phyloP scores from a whole-genome alignment of 2,888 invertebrate species.

The Acanthococcus lagerstroemiae region DNA sequence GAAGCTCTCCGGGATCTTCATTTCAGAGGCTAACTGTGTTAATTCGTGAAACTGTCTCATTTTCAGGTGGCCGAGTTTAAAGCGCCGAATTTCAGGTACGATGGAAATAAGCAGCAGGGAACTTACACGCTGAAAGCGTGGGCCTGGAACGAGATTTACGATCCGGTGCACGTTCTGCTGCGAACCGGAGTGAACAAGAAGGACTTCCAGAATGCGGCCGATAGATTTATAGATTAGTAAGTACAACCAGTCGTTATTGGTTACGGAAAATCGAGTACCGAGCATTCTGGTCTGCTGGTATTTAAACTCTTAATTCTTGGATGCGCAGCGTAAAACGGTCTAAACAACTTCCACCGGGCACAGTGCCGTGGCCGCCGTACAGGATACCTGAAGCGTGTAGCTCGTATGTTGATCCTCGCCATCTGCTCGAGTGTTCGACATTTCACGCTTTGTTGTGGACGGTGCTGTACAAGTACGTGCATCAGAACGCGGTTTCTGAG shows the following conservation, averaged over 20 bases:
- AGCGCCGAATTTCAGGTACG: conserved; percentile 76
- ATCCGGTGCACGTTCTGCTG: conserved; percentile 83
- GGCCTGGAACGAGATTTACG: conserved; percentile 86
- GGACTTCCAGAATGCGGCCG: conserved; percentile 92
- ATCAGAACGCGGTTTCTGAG: conserved; percentile 63
- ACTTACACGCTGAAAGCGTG: conserved; percentile 72
- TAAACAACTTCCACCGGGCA: neutral
- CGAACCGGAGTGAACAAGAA: conserved; percentile 74
- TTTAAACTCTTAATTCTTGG: neutral
- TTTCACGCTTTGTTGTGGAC: conserved; percentile 67
- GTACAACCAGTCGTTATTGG: too few relatives aligned
- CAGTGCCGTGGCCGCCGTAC: conserved; percentile 70
- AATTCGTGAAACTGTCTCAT: too few relatives aligned
- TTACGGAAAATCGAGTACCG: too few relatives aligned
- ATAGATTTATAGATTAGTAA: conserved; percentile 52
- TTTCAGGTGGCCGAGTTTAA: conserved; percentile 68
- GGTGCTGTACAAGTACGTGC: conserved; percentile 74
- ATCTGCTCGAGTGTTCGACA: conserved; percentile 49
- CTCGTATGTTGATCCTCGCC: conserved; percentile 58
- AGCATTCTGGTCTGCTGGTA: conserved; percentile 39
- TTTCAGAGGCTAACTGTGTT: too few relatives aligned
- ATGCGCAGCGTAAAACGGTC: neutral
- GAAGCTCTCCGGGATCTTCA: too few relatives aligned
- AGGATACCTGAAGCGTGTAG: conserved; percentile 55
- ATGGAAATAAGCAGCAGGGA: conserved; percentile 67